Percentiles rank a stretch among this genome's conserved stretches.
phyloP scores from a whole-genome alignment of 2,888 invertebrate genomes.

The Amiota communis region DNA sequence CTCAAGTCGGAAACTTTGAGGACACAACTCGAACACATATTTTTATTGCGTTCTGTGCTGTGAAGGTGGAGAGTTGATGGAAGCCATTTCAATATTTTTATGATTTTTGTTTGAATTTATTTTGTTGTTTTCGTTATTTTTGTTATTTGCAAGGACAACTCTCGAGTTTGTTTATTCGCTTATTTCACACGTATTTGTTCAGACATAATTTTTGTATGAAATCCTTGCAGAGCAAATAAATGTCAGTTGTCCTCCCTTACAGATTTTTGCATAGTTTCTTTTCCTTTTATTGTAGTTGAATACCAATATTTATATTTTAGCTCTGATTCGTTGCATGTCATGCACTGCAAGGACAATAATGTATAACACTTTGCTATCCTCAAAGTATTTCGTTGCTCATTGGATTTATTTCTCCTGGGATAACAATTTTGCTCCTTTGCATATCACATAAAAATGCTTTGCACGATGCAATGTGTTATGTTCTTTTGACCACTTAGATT shows the following conservation, averaged over 20 bases:
- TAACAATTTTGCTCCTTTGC: too few relatives aligned
- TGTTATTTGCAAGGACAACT: not conserved
- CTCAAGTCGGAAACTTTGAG: too few relatives aligned
- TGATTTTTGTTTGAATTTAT: conserved; percentile 26
- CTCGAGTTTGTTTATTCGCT: conserved; percentile 4
- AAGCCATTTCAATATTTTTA: conserved; percentile 22
- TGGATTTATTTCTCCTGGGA: conserved; percentile 20
- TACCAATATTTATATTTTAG: conserved; percentile 13
- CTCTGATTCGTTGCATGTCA: conserved; percentile 2
- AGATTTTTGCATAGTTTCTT: not conserved
- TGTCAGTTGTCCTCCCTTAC: conserved; percentile 41
- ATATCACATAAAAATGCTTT: too few relatives aligned
- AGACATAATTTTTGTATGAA: conserved; percentile 46
- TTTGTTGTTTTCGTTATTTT: conserved; percentile 29
- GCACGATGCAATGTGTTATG: not conserved
- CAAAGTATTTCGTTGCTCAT: conserved; percentile 12
- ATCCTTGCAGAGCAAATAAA: conserved; percentile 61
- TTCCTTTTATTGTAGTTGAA: not conserved
- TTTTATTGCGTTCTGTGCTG: too few relatives aligned
- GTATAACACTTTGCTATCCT: conserved; percentile 20
- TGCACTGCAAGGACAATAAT: conserved; percentile 11
- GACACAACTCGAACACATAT: too few relatives aligned
- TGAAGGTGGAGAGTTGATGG: not conserved
- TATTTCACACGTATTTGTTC: not conserved
- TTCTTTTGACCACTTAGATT: conserved; percentile 3